A percentile compares a stretch with the other conserved stretches of the same genome.
Evolutionary conservation across 2,888 invertebrate species (phyloP).

Genomic region (Drosophila macrospina): DNA sequence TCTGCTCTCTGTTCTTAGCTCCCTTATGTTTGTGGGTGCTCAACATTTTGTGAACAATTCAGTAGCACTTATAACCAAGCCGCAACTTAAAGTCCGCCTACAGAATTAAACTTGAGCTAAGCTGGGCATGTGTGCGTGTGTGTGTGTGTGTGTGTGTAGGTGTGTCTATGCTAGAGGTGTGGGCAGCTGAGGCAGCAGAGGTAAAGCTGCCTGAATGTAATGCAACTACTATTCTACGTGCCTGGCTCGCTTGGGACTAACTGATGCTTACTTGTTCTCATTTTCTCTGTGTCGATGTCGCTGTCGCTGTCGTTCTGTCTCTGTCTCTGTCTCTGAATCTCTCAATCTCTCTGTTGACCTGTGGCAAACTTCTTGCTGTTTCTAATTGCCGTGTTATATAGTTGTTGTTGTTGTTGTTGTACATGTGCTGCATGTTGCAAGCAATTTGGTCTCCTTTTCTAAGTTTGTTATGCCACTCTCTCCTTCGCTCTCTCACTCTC

Average conservation of each 20-base stretch:
- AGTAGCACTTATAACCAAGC: constrained; percentile 30
- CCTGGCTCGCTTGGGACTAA: constrained; percentile 12
- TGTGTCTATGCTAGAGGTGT: not conserved
- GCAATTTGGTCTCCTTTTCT: constrained; percentile 19
- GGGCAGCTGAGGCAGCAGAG: not conserved
- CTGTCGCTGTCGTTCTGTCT: too few species aligned
- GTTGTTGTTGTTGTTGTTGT: constrained; percentile 26
- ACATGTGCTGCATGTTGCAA: constrained; percentile 55
- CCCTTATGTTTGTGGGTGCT: constrained; percentile 1
- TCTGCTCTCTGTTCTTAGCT: not conserved
- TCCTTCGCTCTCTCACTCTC: too few species aligned
- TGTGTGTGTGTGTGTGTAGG: constrained; percentile 6
- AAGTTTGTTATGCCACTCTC: constrained; percentile 15
- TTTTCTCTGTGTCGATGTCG: constrained; percentile 1
- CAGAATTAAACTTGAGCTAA: constrained; percentile 31
- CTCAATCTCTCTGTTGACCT: constrained; percentile 33
- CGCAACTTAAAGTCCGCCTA: constrained; percentile 43
- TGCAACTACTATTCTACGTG: constrained; percentile 65
- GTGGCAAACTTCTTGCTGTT: constrained; percentile 51
- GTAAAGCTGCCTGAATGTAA: constrained; percentile 33
- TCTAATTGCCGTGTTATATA: constrained; percentile 69
- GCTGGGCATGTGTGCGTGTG: constrained; percentile 17
- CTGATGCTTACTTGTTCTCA: constrained; percentile 21
- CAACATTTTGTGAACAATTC: constrained; percentile 31
- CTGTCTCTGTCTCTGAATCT: constrained; percentile 17